Percentiles rank a stretch among this genome's conserved stretches.
Conservation (phyloP, 2,888 invertebrate genomes). For the Epiperipatus broadwayi region DNA sequence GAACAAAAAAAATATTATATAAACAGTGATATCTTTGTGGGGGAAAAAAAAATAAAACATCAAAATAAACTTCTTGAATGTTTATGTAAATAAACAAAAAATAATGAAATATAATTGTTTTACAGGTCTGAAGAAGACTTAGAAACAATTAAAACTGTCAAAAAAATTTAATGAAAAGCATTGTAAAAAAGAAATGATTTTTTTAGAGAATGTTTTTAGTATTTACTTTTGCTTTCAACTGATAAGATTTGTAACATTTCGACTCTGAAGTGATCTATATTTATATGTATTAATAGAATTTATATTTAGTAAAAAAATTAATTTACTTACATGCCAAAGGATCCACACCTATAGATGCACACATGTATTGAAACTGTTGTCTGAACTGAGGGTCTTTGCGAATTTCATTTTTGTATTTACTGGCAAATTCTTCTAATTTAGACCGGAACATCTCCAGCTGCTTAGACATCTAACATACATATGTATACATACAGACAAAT, state of each 20-base stretch:
- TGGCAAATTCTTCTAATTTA: constrained; percentile 84
- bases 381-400: constrained; percentile 83
- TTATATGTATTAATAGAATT: constrained; percentile 4
- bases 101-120: constrained; percentile 3
- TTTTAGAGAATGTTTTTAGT: no score
- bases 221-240: no score
- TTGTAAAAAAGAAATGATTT: no score
- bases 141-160: no score
- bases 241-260: constrained; percentile 5
- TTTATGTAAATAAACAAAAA: neutral
- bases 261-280: constrained; percentile 1
- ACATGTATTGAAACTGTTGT: constrained; percentile 92
- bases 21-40: no score
- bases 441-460: constrained; percentile 78
- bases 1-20: no score
- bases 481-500: no score
- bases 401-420: constrained; percentile 84
- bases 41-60: no score
- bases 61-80: no score
- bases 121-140: constrained; percentile 6
- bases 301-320: constrained; percentile 9
- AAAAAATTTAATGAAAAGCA: no score
- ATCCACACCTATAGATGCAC: constrained; percentile 94
- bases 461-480: constrained; percentile 63
- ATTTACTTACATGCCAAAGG: constrained; percentile 81